These are phyloP conservation scores for Argyrosomus japonicus DNA, from an alignment of 2,113 vertebrate genomes.

Conservation along the genomic window DNA sequence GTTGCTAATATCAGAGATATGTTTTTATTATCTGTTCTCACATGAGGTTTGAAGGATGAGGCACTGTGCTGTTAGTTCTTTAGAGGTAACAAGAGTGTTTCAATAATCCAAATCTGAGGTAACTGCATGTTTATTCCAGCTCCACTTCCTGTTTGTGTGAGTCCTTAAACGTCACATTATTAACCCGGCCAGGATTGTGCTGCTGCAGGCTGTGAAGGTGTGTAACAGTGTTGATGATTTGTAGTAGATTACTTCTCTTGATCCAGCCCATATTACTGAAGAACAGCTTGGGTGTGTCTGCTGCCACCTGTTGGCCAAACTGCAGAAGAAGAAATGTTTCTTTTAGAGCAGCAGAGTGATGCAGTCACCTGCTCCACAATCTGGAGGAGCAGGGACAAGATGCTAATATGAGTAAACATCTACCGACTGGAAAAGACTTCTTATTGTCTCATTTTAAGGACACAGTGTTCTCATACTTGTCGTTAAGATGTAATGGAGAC, in stretches of 20 bases:
- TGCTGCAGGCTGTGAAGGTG: neutral
- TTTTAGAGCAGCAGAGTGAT: neutral
- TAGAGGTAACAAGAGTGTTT: neutral
- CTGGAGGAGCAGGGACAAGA: neutral
- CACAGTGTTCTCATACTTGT: too few species aligned
- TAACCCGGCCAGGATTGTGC: neutral
- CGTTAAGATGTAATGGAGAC: too few species aligned
- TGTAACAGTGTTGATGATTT: neutral
- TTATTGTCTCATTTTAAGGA: too few species aligned
- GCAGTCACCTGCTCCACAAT: too few species aligned
- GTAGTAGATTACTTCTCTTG: neutral
- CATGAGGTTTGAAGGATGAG: neutral
- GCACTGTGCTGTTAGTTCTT: neutral
- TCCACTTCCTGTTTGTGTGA: neutral
- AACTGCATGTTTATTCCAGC: neutral
- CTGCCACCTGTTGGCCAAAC: slow-evolving; percentile 42
- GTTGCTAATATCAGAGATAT: neutral
- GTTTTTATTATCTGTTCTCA: neutral
- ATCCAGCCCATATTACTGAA: neutral
- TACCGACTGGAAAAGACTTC: too few species aligned
- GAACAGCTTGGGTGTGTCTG: neutral
- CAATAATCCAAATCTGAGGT: neutral
- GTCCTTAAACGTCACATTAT: neutral
- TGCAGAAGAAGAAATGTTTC: neutral
- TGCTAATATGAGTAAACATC: neutral